Conservation (phyloP, 2,888 invertebrate genomes). For the Scelioninae gen. 1 region DNA sequence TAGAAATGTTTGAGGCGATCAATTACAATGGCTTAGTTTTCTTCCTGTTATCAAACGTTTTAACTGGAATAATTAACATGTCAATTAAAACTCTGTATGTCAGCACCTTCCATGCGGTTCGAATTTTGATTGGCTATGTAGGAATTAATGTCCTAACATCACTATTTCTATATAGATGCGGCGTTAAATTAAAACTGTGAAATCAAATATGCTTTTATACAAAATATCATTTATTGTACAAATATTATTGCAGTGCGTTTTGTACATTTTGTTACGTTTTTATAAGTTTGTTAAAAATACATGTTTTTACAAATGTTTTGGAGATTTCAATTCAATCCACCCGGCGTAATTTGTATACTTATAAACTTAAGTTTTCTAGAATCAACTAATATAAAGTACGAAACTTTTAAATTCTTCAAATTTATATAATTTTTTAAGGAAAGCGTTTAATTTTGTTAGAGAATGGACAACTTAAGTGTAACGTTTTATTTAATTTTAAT, state of each 20-base stretch:
- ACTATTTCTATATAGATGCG: constrained; percentile 75
- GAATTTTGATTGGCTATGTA: constrained; percentile 79
- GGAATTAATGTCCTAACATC: constrained; percentile 74
- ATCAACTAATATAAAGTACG: too few relatives aligned
- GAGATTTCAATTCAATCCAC: not conserved
- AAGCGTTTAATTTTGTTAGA: too few relatives aligned
- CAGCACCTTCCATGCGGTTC: constrained; percentile 74
- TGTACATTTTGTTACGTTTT: constrained; percentile 24
- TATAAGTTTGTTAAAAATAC: constrained; percentile 4
- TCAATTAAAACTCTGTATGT: constrained; percentile 87
- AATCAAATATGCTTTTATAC: not conserved
- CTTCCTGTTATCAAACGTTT: constrained; percentile 92
- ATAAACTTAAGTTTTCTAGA: too few relatives aligned
- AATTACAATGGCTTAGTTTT: constrained; percentile 93
- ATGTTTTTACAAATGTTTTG: not conserved
- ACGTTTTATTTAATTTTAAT: too few relatives aligned
- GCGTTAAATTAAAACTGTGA: constrained; percentile 77
- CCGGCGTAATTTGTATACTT: too few relatives aligned
- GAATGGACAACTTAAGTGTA: too few relatives aligned
- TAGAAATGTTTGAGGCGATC: constrained; percentile 88
- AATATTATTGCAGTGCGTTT: not conserved
- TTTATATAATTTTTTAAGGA: too few relatives aligned
- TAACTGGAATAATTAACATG: constrained; percentile 94
- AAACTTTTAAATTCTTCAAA: too few relatives aligned
- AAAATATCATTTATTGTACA: constrained; percentile 31